Percentiles rank a stretch among this genome's conserved stretches.
These are phyloP conservation scores for Blastobasis lacticolella DNA, from an alignment of 2,888 invertebrate genomes.

Conservation along the genomic window DNA sequence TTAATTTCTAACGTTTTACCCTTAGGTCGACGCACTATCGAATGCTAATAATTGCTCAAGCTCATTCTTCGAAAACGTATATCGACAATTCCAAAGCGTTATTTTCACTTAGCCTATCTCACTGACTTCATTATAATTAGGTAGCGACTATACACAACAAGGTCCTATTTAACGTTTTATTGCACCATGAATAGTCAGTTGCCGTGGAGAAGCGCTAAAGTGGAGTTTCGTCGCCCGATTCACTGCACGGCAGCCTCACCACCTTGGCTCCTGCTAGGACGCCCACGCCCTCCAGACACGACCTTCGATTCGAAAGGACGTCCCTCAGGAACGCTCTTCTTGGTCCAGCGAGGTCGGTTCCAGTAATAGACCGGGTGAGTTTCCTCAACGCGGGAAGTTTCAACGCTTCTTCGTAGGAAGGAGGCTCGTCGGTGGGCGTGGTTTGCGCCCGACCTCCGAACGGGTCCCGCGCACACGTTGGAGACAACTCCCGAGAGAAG, in stretches of 20 bases:
- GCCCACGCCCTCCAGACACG: conserved; percentile 63
- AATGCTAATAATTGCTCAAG: conserved; percentile 34
- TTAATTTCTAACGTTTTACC: neutral
- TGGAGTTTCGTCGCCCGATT: conserved; percentile 60
- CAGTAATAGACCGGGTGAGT: conserved; percentile 75
- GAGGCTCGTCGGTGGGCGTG: conserved; percentile 74
- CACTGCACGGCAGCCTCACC: conserved; percentile 53
- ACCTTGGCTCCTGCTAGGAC: conserved; percentile 58
- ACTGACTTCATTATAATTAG: conserved; percentile 16
- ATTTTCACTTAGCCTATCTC: conserved; percentile 19
- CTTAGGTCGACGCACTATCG: neutral
- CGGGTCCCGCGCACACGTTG: conserved; percentile 75
- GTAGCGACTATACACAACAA: conserved; percentile 9
- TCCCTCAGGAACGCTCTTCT: conserved; percentile 66
- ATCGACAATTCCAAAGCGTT: conserved; percentile 39
- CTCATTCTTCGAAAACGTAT: conserved; percentile 26
- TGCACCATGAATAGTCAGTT: conserved; percentile 54
- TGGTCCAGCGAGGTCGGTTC: conserved; percentile 68
- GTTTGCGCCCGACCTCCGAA: conserved; percentile 73
- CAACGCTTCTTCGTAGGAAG: conserved; percentile 79
- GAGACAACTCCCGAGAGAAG: conserved; percentile 57
- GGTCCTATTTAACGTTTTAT: conserved; percentile 30
- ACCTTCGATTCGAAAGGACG: conserved; percentile 62
- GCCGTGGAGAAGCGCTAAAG: conserved; percentile 50
- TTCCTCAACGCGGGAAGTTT: conserved; percentile 73